phyloP scores from a whole-genome alignment of 1,140 invertebrate species.

The Cylas formicarius region DNA sequence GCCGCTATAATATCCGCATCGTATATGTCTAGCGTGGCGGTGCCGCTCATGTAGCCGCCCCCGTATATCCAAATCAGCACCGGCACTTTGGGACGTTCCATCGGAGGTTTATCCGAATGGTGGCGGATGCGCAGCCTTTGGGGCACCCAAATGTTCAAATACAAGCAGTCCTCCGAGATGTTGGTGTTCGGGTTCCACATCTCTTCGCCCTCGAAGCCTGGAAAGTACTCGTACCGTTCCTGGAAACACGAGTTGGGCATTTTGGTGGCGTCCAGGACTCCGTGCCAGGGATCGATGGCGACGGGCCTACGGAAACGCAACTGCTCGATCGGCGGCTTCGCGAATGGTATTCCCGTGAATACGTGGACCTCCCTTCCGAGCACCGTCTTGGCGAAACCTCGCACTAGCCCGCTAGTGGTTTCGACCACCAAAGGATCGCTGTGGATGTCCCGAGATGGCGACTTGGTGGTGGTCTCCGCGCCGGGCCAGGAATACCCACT shows the following conservation, averaged over 20 bases:
- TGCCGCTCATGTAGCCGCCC: constrained; percentile 86
- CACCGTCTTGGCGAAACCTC: constrained; percentile 67
- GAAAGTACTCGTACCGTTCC: constrained; percentile 81
- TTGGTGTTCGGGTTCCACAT: constrained; percentile 95
- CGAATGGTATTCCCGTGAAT: constrained; percentile 91
- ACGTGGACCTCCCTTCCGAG: constrained; percentile 77
- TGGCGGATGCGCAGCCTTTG: constrained; percentile 64
- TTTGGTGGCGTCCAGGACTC: constrained; percentile 67
- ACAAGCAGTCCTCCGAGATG: constrained; percentile 88
- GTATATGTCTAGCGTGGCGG: constrained; percentile 81
- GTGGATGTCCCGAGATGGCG: constrained; percentile 49
- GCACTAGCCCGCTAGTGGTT: constrained; percentile 69
- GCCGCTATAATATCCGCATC: constrained; percentile 80
- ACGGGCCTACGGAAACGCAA: constrained; percentile 81
- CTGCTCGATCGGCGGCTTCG: constrained; percentile 82
- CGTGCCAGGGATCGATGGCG: constrained; percentile 78
- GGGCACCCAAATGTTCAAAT: constrained; percentile 88
- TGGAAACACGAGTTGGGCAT: constrained; percentile 79
- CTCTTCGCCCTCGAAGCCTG: constrained; percentile 81
- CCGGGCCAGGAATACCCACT: constrained; percentile 38
- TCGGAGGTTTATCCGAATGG: constrained; percentile 48
- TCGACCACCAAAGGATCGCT: constrained; percentile 69
- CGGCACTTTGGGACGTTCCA: constrained; percentile 56
- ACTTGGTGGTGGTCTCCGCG: constrained; percentile 46
- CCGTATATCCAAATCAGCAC: constrained; percentile 91